Evolutionary conservation across 2,797 vertebrate genomes (phyloP).

Genomic region (Vespertilio murinus): DNA sequence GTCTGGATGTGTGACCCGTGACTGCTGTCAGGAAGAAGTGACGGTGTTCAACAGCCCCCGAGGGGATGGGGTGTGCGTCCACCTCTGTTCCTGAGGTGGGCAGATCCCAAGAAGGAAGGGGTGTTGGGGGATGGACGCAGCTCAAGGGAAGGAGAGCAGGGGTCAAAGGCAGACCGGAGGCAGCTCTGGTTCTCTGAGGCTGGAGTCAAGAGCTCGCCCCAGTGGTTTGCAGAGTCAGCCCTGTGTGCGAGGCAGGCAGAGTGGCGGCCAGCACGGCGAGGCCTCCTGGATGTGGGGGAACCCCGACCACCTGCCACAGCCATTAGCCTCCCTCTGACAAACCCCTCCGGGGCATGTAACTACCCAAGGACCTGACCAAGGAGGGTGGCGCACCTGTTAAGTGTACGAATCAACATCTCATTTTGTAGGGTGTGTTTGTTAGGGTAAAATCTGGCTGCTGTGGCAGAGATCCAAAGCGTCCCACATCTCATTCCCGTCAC

Average conservation of each 20-base stretch:
- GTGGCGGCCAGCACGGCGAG: not conserved
- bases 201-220: not conserved
- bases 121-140: not conserved
- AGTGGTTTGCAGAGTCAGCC: not conserved
- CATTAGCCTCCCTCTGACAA: not conserved
- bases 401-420: not conserved
- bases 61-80: not conserved
- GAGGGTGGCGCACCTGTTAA: not conserved
- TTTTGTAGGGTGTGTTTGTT: not conserved
- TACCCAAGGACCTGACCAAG: not conserved
- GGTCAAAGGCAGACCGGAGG: not conserved
- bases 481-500: not conserved
- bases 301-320: not conserved
- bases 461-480: not conserved
- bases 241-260: not conserved
- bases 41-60: not conserved
- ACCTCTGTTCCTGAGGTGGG: not conserved
- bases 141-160: not conserved
- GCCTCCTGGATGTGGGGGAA: not conserved
- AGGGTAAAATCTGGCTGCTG: not conserved
- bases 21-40: not conserved
- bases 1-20: not conserved
- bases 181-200: not conserved
- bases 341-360: not conserved
- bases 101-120: not conserved